These are phyloP conservation scores for Galleria mellonella DNA, from an alignment of 1,140 invertebrate genomes.

Conservation along the genomic window DNA sequence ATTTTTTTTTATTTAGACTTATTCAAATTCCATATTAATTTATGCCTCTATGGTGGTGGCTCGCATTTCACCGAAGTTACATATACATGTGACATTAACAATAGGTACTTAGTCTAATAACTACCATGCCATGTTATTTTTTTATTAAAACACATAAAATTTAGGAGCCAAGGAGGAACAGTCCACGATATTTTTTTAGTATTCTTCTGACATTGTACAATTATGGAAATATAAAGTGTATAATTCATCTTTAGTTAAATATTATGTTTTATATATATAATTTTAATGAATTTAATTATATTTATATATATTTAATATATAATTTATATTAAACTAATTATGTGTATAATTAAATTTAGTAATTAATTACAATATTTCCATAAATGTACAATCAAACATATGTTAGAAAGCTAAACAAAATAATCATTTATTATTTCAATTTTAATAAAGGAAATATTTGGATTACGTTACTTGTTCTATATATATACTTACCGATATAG, in stretches of 20 bases:
- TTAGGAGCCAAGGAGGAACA: constrained; percentile 58
- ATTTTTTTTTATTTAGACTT: no score
- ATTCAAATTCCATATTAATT: constrained; percentile 43
- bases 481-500: constrained; percentile 25
- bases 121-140: constrained; percentile 54
- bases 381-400: constrained; percentile 35
- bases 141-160: constrained; percentile 35
- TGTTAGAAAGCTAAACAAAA: constrained; percentile 48
- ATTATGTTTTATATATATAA: no score
- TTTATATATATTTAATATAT: background rate
- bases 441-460: constrained; percentile 11
- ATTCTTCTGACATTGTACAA: constrained; percentile 23
- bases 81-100: constrained; percentile 27
- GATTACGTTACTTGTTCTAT: constrained; percentile 15
- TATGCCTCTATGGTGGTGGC: constrained; percentile 43
- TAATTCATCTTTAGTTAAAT: no score
- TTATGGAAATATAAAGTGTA: constrained; percentile 50
- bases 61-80: constrained; percentile 29
- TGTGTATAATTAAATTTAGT: background rate
- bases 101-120: constrained; percentile 36
- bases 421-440: constrained; percentile 24
- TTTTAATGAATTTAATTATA: no score
- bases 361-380: constrained; percentile 26
- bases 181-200: constrained; percentile 12
- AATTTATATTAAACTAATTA: background rate